These are phyloP conservation scores for Silurus meridionalis DNA, from an alignment of 2,113 vertebrate species.

Conservation along the genomic window DNA sequence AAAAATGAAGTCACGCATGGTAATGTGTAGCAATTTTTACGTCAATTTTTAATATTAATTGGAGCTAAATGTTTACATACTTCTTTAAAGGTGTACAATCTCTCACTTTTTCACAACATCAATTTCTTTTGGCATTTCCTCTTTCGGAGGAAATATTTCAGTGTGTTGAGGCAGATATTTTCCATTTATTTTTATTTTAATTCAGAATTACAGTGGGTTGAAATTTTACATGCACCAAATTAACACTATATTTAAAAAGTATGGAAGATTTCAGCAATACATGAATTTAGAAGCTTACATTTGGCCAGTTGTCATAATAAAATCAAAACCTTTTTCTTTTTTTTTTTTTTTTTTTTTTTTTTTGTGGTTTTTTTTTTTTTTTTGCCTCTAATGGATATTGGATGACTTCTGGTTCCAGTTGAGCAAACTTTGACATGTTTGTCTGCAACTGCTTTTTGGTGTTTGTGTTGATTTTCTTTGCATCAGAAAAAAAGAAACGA, in stretches of 20 bases:
- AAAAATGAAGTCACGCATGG: neutral
- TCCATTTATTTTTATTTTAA: neutral
- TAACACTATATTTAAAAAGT: neutral
- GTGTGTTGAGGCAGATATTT: neutral
- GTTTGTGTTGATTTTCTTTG: too few species aligned
- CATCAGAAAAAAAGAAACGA: too few species aligned
- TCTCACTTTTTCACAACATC: neutral
- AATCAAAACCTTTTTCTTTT: too few species aligned
- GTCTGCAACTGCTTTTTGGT: neutral
- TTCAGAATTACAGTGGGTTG: neutral
- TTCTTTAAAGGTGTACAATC: neutral
- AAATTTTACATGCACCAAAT: neutral
- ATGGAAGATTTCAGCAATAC: neutral
- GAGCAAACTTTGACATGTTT: neutral
- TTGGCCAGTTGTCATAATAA: neutral
- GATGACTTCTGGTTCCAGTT: neutral
- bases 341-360: too few species aligned
- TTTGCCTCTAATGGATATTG: too few species aligned
- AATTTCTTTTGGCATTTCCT: neutral
- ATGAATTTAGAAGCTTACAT: neutral
- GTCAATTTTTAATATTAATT: neutral
- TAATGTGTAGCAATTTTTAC: neutral
- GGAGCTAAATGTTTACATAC: neutral
- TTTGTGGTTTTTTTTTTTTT: too few species aligned
- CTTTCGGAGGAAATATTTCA: neutral